Conservation (phyloP, 2,113 vertebrate genomes). For the Heteronetta atricapilla region DNA sequence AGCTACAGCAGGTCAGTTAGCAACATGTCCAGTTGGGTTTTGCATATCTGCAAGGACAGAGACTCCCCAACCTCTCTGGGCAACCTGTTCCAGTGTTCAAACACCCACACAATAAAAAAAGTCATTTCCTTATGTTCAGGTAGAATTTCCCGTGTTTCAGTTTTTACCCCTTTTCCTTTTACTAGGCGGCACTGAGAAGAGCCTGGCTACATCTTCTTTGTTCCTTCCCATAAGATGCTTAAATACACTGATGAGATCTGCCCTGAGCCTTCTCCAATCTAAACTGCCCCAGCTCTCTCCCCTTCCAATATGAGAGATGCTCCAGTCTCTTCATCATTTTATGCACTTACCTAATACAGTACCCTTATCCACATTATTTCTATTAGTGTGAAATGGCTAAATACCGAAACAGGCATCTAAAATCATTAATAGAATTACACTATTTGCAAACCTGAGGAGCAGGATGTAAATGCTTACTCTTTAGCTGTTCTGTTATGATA, state of each 20-base stretch:
- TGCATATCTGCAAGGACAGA: neutral
- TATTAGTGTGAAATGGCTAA: neutral
- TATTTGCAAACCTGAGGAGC: slow-evolving; percentile 3
- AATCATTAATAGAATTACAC: neutral
- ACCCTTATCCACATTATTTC: neutral
- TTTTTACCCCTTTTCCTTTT: neutral
- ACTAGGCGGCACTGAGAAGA: neutral
- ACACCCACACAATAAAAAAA: neutral
- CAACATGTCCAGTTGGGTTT: neutral
- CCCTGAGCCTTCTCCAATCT: neutral
- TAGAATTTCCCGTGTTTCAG: neutral
- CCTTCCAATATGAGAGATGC: neutral
- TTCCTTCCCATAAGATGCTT: neutral
- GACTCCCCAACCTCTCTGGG: neutral
- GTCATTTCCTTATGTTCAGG: neutral
- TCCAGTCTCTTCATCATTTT: neutral
- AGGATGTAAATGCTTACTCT: neutral
- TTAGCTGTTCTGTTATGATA: neutral
- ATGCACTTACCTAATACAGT: neutral
- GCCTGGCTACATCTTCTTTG: neutral
- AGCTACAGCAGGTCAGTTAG: neutral
- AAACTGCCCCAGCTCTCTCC: neutral
- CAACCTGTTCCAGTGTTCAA: neutral
- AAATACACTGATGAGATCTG: neutral
- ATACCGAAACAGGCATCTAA: neutral